Base-by-base conservation (phyloP, 2,113 vertebrate genomes). In the Protomyctophum bolini region DNA sequence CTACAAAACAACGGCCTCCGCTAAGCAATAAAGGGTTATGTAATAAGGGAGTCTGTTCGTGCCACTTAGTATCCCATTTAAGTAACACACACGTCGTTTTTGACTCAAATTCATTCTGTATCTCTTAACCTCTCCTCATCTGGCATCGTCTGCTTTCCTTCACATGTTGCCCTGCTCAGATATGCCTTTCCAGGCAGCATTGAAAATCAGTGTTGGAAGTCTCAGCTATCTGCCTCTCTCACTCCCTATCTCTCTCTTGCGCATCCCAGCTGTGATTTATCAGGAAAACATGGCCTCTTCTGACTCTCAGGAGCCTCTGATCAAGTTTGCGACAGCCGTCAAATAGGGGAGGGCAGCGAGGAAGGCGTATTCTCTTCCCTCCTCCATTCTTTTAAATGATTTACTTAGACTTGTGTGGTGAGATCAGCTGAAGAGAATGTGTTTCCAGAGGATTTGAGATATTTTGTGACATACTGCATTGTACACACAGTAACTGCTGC, bases 171-270 rank as follows among this genome's bases (percentile, higher is more conserved):
- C 21, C 21, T n/a, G n/a, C 64, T 76, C 54, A 76, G 63, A 85
- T 88, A 81, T 80, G 68, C 77, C 76, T 61, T 81, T 84, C 77
- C 69, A 81, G 77, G 72, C 73, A 21, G 21, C 63, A 55, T 68
- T 68, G 70, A 68, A 21, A 21, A 21, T 21, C 52, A 8, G 15
- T 70, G 65, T 79, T 55, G 6, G 56, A 15, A 29, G 73, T 69
- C 29, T 60, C 12, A 2, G 9, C 66, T 57, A 49, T n/a, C 50
- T 8, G 21, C 60, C 46, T 41, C 61, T 54, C 60, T 6, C 56
- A 33, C 29, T 60, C 8, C 41, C 11, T 60, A 10, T 45, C 11
- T 41, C 29, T 41, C 33, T 45, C 33, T 45, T 33, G 10, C 58
- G 33, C 58, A 9, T 65, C 58, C 59, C 64, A 56, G 14, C 57